Evolutionary conservation across 2,797 vertebrate genomes (phyloP).

Genomic region (Caiman crocodilus): DNA sequence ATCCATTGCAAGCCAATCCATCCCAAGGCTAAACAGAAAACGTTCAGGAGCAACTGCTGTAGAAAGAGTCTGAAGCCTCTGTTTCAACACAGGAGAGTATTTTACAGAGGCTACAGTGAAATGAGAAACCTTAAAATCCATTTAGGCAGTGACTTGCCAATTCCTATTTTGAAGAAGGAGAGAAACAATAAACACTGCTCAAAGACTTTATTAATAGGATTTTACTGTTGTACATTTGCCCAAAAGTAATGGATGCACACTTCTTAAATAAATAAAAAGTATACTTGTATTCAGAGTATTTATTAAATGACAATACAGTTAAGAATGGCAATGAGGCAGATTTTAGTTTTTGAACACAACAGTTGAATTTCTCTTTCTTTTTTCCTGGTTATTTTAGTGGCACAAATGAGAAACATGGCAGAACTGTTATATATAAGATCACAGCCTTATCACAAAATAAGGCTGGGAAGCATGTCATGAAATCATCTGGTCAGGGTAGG

Average conservation of each 20-base stretch:
- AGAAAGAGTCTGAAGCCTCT: neutral
- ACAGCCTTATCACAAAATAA: too few species aligned
- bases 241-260: neutral
- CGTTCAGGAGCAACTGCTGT: neutral
- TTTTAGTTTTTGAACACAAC: rapidly evolving
- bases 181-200: neutral
- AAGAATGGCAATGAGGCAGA: neutral
- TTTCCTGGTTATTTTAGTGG: neutral
- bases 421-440: rapidly evolving
- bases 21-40: neutral
- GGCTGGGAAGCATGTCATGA: neutral
- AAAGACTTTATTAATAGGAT: neutral
- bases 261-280: neutral
- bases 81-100: neutral
- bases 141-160: neutral
- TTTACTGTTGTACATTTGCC: neutral
- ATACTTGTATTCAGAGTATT: neutral
- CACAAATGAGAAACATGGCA: neutral
- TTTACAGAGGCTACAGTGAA: neutral
- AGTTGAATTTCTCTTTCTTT: neutral
- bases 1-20: neutral
- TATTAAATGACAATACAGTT: neutral
- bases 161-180: neutral
- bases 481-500: neutral
- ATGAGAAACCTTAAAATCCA: neutral